phyloP scores from a whole-genome alignment of 2,888 invertebrate species.

The Tachina lurida region DNA sequence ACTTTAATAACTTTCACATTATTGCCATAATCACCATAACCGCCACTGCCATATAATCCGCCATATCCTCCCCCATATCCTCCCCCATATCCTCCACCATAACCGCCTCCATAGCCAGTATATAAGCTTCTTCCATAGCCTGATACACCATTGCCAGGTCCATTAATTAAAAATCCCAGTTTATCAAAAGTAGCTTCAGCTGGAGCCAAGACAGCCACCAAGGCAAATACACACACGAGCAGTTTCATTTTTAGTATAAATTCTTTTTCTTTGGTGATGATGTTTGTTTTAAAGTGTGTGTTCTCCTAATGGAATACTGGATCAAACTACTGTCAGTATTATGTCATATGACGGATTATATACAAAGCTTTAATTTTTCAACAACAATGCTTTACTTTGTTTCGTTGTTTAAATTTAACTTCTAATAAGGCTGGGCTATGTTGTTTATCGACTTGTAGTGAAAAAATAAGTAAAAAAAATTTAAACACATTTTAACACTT shows the following conservation, averaged over 20 bases:
- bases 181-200: slow-evolving; percentile 77
- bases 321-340: slow-evolving; percentile 72
- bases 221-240: slow-evolving; percentile 49
- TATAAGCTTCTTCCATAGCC: slow-evolving; percentile 57
- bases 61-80: slow-evolving; percentile 53
- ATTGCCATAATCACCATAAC: slow-evolving; percentile 69
- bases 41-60: slow-evolving; percentile 17
- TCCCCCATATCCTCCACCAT: slow-evolving; percentile 62
- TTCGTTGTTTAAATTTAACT: slow-evolving; percentile 12
- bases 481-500: slow-evolving; percentile 67
- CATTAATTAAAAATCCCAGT: slow-evolving; percentile 74
- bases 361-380: slow-evolving; percentile 36
- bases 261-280: neutral
- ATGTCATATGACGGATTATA: slow-evolving; percentile 58
- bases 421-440: slow-evolving; percentile 34
- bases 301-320: slow-evolving; percentile 61
- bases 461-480: slow-evolving; percentile 24
- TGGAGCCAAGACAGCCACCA: slow-evolving; percentile 68
- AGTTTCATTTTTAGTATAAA: slow-evolving; percentile 72
- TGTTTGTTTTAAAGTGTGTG: slow-evolving; percentile 24
- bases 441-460: slow-evolving; percentile 59
- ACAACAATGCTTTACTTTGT: slow-evolving; percentile 62
- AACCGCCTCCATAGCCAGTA: slow-evolving; percentile 58
- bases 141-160: slow-evolving; percentile 30
- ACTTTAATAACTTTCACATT: slow-evolving; percentile 78